Evolutionary conservation across 2,113 vertebrate species (phyloP), one percentile per base, ranked within the genome.

Genomic region (Excalfactoria chinensis): DNA sequence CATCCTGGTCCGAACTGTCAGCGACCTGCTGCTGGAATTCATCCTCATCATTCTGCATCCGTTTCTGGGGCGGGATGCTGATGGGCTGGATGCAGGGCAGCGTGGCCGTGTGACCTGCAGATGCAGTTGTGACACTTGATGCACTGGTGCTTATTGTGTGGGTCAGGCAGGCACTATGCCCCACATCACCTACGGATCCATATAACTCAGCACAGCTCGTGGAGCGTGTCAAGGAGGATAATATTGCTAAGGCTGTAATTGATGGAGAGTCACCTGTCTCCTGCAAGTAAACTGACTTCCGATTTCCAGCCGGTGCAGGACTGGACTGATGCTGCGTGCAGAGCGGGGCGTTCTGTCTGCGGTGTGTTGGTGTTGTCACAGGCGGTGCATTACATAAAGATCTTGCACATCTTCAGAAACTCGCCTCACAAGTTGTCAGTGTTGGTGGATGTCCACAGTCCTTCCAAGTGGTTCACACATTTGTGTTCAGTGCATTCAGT

Each of bases 381-480:
- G 82, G 40, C 82, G 67, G 64, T 75, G 49, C 5, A 1, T 92
- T 89, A 68, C 19, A 0, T 48, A 34, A 79, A 87, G 68, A 85
- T 73, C 64, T 84, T 71, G 62, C 68, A 35, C 64, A 15, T 79
- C 60, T 68, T 77, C 59, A 53, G 69, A 66, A 81, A 86, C 85
- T 89, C 4, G 79, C 86, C 90, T 96, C 75, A 22, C 93, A 83
- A 60, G 82, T 80, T 86, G 84, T 89, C 68, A 23, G 49, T 70
- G 90, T 79, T 87, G 72, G 78, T 93, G 78, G 75, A 86, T 62
- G 72, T 88, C 93, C 93, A 26, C 82, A 68, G 75, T 18, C 43
- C 89, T 75, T 89, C 85, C 91, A 43, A 34, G 28, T 32, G 75
- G 63, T 73, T 85, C 91, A 43, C 49, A 51, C 74, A 1, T 93